Evolutionary conservation across 2,113 vertebrate genomes (phyloP), one percentile per base, ranked within the genome.

Genomic region (Microcebus tavaratra): DNA sequence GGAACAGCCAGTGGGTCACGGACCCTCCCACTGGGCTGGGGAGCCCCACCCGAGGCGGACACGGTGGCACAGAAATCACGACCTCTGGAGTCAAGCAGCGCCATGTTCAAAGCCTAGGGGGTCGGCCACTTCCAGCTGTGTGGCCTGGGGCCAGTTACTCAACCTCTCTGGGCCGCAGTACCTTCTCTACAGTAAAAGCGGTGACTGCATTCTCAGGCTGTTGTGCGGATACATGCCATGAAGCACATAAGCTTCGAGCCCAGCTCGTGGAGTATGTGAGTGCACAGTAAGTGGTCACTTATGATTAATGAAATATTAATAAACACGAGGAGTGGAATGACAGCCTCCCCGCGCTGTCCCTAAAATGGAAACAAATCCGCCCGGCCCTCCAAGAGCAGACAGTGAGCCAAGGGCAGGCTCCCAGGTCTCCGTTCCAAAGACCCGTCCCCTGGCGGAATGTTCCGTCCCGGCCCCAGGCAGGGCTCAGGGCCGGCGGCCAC

Each of bases 341-440:
- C 91, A 42, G 93, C 67, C 78, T n/a, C 84, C 90, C 48, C 0
- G 9, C 5, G 0, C 73, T 10, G 92, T 94, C 96, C 94, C 92
- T 39, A 75, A 91, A 92, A 96, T 82, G 96, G 96, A 96, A 96
- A 89, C 91, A 68, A 73, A 91, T 20, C 55, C 4, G n/a, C 45
- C 68, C 13, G 0, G 21, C 63, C 6, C 83, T 61, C 65, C 11
- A 3, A 13, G 31, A 25, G 72, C 63, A 63, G 86, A 23, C 3
- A 8, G 57, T 18, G 0, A 20, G 96, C 93, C 88, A 73, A 39
- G 82, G 73, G 57, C 90, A 36, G 50, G 57, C 83, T 76, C 97
- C 94, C 80, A 70, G 80, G 76, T 21, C 76, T 18, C 1, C 21
- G 25, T 48, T 48, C 73, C 80, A 70, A 68, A 25, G 5, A 5